phyloP scores from a whole-genome alignment of 2,888 invertebrate species.

The Subacronicta megacephala region DNA sequence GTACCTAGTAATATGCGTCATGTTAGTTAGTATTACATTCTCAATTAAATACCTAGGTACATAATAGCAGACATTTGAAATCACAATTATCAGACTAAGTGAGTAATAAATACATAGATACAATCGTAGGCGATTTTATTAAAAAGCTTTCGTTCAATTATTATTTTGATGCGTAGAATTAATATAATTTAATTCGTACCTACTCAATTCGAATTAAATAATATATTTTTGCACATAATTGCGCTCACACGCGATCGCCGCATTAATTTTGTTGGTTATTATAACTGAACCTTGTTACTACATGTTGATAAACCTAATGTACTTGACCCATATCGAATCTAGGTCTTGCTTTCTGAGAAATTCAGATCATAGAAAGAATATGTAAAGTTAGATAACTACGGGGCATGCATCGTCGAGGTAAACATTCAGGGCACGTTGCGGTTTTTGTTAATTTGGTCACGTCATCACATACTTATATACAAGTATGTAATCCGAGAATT shows the following conservation, averaged over 20 bases:
- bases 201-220: slow-evolving; percentile 26
- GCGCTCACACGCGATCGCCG: slow-evolving; percentile 62
- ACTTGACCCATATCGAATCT: slow-evolving; percentile 54
- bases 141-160: slow-evolving; percentile 15
- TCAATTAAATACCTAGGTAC: no score
- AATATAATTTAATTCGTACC: slow-evolving; percentile 18
- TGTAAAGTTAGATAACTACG: slow-evolving; percentile 33
- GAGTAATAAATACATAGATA: no score
- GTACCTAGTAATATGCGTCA: slow-evolving; percentile 2
- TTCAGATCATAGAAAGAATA: slow-evolving; percentile 23
- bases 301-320: slow-evolving; percentile 47
- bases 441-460: slow-evolving; percentile 48
- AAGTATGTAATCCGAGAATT: slow-evolving; percentile 45
- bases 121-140: background rate
- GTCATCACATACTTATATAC: slow-evolving; percentile 39
- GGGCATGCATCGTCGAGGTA: slow-evolving; percentile 11
- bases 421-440: slow-evolving; percentile 45
- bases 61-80: no score
- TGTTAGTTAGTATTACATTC: background rate
- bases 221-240: slow-evolving; percentile 44
- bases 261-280: slow-evolving; percentile 65
- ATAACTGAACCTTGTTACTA: slow-evolving; percentile 52
- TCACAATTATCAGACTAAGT: no score
- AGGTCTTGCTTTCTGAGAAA: slow-evolving; percentile 41
- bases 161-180: slow-evolving; percentile 13